Conservation (phyloP, 2,888 invertebrate species). For the Phragmatobia fuliginosa region DNA sequence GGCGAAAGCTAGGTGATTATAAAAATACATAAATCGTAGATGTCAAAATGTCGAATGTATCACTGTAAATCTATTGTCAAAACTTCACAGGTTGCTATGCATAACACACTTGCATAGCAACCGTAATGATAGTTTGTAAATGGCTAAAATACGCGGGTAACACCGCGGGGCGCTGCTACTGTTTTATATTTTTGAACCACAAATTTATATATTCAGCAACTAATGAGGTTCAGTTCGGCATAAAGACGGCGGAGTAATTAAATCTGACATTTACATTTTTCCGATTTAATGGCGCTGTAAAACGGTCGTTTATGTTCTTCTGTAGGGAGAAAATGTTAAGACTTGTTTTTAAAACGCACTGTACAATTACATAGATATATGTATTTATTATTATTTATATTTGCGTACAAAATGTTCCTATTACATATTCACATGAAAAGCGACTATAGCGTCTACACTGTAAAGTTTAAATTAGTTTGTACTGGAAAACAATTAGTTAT, state of each 20-base stretch:
- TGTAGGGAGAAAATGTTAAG: not conserved
- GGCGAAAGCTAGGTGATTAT: too few species aligned
- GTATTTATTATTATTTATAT: not conserved
- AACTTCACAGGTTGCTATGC: too few species aligned
- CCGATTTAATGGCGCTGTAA: constrained; percentile 23
- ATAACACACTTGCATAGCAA: too few species aligned
- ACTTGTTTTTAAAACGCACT: not conserved
- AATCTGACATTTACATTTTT: constrained; percentile 31
- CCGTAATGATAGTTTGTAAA: too few species aligned
- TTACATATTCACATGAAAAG: not conserved
- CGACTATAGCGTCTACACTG: not conserved
- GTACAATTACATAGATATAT: not conserved
- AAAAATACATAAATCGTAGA: too few species aligned
- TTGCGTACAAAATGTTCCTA: not conserved
- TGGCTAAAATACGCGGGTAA: too few species aligned
- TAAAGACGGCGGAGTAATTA: constrained; percentile 29
- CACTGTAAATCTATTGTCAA: too few species aligned
- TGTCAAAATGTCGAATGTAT: too few species aligned
- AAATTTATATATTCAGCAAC: not conserved
- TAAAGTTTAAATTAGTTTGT: not conserved
- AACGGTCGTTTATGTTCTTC: constrained; percentile 12
- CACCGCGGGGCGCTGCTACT: too few species aligned
- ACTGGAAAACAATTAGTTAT: not conserved
- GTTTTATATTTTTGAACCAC: not conserved
- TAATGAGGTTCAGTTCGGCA: constrained; percentile 20